Evolutionary conservation across 1,140 invertebrate genomes (phyloP).

Genomic region (Micrasema minimum): DNA sequence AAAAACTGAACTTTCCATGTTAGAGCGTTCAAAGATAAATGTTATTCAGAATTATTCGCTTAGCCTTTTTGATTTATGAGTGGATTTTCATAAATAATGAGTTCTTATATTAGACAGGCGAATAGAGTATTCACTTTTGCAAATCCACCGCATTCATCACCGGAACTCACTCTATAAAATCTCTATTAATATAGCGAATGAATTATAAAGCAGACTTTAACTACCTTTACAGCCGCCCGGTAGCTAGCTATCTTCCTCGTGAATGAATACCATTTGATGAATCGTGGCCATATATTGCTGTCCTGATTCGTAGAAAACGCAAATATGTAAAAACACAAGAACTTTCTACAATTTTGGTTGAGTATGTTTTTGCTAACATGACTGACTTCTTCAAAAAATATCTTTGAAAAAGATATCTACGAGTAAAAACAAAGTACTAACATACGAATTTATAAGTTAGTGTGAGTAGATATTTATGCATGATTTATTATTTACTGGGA

Average conservation of each 20-base stretch:
- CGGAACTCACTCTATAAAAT: conserved; percentile 40
- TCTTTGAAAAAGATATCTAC: no score
- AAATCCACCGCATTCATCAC: conserved; percentile 41
- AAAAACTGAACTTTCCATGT: no score
- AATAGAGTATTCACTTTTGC: conserved; percentile 37
- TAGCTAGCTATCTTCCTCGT: no score
- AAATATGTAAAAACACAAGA: no score
- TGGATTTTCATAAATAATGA: conserved; percentile 36
- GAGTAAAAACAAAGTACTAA: no score
- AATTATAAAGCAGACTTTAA: conserved; percentile 47
- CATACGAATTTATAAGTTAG: no score
- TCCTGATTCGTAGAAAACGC: conserved; percentile 25
- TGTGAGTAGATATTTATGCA: no score
- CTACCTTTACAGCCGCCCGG: conserved; percentile 35
- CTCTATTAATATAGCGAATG: conserved; percentile 47
- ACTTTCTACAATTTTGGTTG: no score
- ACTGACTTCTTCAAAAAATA: no score
- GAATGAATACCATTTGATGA: conserved; percentile 44
- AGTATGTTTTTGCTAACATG: no score
- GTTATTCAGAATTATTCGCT: conserved; percentile 26
- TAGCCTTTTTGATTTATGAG: conserved; percentile 25
- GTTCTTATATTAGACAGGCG: conserved; percentile 27
- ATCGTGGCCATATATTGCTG: conserved; percentile 42
- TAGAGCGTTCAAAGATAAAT: conserved; percentile 20
- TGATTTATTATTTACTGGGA: no score